phyloP scores from a whole-genome alignment of 2,888 invertebrate species.

The Herminia tarsipennalis region DNA sequence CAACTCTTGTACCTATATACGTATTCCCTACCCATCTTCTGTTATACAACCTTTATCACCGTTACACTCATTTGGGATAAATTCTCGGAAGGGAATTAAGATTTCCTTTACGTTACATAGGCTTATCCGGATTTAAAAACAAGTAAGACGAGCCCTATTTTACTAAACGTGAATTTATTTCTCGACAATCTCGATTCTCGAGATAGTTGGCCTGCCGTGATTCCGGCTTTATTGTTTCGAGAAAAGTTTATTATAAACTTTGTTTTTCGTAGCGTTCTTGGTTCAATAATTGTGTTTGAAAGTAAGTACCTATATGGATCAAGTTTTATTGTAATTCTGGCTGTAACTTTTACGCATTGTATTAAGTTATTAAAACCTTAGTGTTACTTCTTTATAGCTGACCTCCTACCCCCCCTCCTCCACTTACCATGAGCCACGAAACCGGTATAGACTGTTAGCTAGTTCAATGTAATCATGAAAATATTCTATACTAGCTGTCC shows the following conservation, averaged over 20 bases:
- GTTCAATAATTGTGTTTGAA: not conserved
- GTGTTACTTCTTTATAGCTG: no score
- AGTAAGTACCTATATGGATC: not conserved
- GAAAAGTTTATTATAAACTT: constrained; percentile 5
- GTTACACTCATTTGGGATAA: constrained; percentile 8
- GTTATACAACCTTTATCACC: constrained; percentile 2
- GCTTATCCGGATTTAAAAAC: constrained; percentile 28
- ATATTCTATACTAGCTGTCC: no score
- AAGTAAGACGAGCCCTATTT: constrained; percentile 23
- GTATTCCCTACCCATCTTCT: constrained; percentile 1
- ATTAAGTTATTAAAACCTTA: no score
- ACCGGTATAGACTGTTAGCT: no score
- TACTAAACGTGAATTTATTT: constrained; percentile 19
- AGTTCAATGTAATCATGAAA: no score
- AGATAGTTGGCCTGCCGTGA: not conserved
- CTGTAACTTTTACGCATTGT: not conserved
- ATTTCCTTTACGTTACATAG: constrained; percentile 12
- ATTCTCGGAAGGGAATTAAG: constrained; percentile 18
- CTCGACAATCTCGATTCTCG: no score
- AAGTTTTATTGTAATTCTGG: not conserved
- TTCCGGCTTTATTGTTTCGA: not conserved
- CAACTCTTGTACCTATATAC: not conserved
- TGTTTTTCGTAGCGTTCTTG: not conserved
- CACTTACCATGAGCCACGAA: no score
- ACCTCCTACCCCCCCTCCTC: no score